These are phyloP conservation scores for Zygogramma bicolorata DNA, from an alignment of 2,888 invertebrate genomes.

Conservation along the genomic window DNA sequence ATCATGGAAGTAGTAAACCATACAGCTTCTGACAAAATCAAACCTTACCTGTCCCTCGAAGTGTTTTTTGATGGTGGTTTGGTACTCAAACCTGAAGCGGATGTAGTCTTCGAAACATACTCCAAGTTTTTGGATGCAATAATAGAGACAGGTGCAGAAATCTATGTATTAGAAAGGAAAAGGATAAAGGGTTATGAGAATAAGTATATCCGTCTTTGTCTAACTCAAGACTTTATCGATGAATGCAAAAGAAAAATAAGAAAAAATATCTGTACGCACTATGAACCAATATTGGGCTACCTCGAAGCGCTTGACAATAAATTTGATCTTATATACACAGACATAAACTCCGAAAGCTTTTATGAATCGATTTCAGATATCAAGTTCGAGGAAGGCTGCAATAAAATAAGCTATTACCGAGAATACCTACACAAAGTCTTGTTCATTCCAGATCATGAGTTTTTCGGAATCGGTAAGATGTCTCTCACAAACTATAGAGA, in stretches of 20 bases:
- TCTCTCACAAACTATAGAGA: slow-evolving; percentile 72
- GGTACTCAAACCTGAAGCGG: slow-evolving; percentile 71
- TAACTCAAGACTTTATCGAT: slow-evolving; percentile 59
- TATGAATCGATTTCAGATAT: slow-evolving; percentile 62
- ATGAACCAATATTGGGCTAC: slow-evolving; percentile 71
- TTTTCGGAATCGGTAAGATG: slow-evolving; percentile 74
- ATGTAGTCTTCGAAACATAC: slow-evolving; percentile 70
- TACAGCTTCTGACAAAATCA: slow-evolving; percentile 66
- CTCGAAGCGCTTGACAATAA: slow-evolving; percentile 68
- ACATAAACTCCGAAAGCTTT: slow-evolving; percentile 45
- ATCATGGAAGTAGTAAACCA: slow-evolving; percentile 73
- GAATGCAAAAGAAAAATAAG: slow-evolving; percentile 71
- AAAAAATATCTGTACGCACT: slow-evolving; percentile 69
- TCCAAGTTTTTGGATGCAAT: slow-evolving; percentile 50
- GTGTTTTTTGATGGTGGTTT: slow-evolving; percentile 71
- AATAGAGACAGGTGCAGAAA: slow-evolving; percentile 42
- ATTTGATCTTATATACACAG: slow-evolving; percentile 70
- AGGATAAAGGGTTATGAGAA: slow-evolving; percentile 45
- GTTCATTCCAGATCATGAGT: slow-evolving; percentile 74
- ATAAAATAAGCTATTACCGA: slow-evolving; percentile 72
- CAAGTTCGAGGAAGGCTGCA: slow-evolving; percentile 72
- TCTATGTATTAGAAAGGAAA: slow-evolving; percentile 47
- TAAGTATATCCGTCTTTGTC: slow-evolving; percentile 50
- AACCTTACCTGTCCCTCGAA: slow-evolving; percentile 65
- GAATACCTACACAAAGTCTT: slow-evolving; percentile 71